Evolutionary conservation across 2,797 vertebrate genomes (phyloP).

Genomic region (Ctenosaura bakeri): DNA sequence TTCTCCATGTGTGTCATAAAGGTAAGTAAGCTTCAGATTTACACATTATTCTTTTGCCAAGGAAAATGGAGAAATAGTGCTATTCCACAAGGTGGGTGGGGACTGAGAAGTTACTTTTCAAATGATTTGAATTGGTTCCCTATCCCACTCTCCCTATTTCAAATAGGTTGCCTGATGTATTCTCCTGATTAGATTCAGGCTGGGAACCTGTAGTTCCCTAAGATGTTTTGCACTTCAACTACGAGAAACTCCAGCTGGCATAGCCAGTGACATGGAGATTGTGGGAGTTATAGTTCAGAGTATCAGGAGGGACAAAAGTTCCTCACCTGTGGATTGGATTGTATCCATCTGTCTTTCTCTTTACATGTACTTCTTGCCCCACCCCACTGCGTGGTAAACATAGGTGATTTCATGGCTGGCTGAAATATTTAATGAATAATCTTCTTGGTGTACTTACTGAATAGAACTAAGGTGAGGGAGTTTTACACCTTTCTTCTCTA

Average conservation of each 20-base stretch:
- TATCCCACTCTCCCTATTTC: not conserved
- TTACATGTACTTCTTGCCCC: too few species aligned
- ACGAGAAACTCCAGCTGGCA: not conserved
- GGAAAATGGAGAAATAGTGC: not conserved
- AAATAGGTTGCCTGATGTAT: not conserved
- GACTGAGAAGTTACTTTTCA: not conserved
- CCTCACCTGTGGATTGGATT: too few species aligned
- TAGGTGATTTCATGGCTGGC: not conserved
- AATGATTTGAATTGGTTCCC: not conserved
- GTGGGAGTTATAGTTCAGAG: not conserved
- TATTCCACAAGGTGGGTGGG: not conserved
- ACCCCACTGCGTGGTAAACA: not conserved
- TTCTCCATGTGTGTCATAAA: not conserved
- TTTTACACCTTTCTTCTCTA: not conserved
- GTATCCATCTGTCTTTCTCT: too few species aligned
- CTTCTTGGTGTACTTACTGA: not conserved
- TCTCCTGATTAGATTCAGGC: not conserved
- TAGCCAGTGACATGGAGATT: not conserved
- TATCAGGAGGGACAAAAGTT: not conserved
- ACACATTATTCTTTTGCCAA: not conserved
- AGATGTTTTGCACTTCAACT: not conserved
- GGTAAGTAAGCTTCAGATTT: not conserved
- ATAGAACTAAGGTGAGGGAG: not conserved
- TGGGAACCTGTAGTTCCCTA: not conserved
- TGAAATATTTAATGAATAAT: not conserved